These are phyloP conservation scores for Clavelina lepadiformis DNA, from an alignment of 23 tunicate genomes.

Conservation along the genomic window DNA sequence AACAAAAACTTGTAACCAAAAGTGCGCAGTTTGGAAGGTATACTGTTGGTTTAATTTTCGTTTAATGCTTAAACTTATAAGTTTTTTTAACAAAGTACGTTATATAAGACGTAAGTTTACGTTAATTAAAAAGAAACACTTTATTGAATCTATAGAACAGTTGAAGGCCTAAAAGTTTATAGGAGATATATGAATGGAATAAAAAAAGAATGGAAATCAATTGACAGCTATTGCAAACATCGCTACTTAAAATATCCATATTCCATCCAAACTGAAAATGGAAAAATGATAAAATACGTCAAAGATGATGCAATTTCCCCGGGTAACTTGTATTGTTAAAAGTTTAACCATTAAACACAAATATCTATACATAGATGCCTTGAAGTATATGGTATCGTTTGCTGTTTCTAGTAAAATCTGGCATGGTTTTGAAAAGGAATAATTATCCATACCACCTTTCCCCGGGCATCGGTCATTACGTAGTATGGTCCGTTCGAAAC, in stretches of 20 bases:
- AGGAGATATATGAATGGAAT: background rate
- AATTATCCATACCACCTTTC: slow-evolving; percentile 44
- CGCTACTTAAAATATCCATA: slow-evolving; percentile 21
- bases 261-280: background rate
- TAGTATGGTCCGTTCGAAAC: slow-evolving; percentile 20
- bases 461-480: slow-evolving; percentile 20
- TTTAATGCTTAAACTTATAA: background rate
- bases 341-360: too few relatives aligned
- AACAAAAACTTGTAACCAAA: background rate
- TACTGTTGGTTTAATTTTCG: background rate
- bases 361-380: background rate
- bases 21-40: slow-evolving; percentile 17
- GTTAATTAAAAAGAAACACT: too few relatives aligned
- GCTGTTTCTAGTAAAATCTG: background rate
- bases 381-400: too few relatives aligned
- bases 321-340: too few relatives aligned
- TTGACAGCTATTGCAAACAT: slow-evolving; percentile 47
- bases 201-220: slow-evolving; percentile 28
- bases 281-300: slow-evolving; percentile 4
- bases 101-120: too few relatives aligned
- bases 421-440: slow-evolving; percentile 15
- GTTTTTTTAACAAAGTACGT: too few relatives aligned
- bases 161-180: background rate
- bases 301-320: slow-evolving; percentile 10
- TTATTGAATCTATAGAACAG: too few relatives aligned